A percentile compares a stretch with the other conserved stretches of the same genome.
phyloP scores from a whole-genome alignment of 1,140 invertebrate genomes.

The Babylonia areolata region DNA sequence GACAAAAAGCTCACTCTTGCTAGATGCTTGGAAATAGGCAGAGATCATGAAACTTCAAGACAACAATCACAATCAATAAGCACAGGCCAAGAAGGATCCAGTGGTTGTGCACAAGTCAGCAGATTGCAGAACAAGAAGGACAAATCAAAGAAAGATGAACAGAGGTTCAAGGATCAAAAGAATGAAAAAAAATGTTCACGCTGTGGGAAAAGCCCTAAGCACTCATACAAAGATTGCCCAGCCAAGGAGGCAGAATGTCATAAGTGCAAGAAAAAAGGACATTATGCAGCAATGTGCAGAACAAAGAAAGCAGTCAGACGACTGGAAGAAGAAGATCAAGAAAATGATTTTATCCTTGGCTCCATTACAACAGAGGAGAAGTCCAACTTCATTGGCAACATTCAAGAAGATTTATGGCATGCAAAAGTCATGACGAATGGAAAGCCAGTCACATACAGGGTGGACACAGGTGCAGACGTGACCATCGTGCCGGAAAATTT shows the following conservation, averaged over 20 bases:
- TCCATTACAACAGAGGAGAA: background rate
- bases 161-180: background rate
- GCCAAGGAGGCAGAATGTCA: too few species aligned
- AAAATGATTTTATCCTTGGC: background rate
- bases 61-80: background rate
- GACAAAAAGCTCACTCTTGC: background rate
- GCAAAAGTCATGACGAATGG: background rate
- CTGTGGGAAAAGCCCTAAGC: too few species aligned
- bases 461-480: slow-evolving; percentile 20
- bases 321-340: background rate
- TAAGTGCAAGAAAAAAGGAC: background rate
- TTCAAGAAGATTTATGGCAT: background rate
- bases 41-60: background rate
- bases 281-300: background rate
- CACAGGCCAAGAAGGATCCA: background rate
- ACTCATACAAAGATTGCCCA: too few species aligned
- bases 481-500: background rate
- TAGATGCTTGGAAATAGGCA: background rate
- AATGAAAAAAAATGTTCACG: background rate
- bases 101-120: background rate
- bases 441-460: background rate
- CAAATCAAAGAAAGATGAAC: background rate
- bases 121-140: background rate
- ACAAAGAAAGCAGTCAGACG: slow-evolving; percentile 1
- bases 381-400: background rate